Conservation (phyloP, 2,113 vertebrate genomes). For the Calyptomena viridis region DNA sequence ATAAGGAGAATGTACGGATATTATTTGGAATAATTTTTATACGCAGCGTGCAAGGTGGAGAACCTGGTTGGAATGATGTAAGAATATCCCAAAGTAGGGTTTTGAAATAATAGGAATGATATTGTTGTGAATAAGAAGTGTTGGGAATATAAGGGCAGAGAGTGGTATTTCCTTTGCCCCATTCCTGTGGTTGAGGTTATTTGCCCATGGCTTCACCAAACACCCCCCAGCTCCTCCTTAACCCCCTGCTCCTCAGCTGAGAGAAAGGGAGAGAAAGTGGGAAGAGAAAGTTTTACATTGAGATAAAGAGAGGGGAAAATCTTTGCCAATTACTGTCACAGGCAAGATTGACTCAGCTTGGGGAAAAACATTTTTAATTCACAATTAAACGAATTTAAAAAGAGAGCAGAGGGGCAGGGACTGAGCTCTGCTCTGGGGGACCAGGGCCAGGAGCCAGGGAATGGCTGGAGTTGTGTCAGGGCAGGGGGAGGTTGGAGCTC, state of each 20-base stretch:
- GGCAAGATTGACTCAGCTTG: not conserved
- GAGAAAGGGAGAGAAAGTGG: not conserved
- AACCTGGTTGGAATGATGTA: not conserved
- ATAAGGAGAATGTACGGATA: not conserved
- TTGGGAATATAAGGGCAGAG: not conserved
- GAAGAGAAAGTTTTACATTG: not conserved
- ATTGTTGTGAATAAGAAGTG: not conserved
- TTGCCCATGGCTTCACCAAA: too few relatives aligned
- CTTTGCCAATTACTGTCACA: not conserved
- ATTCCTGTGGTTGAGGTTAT: not conserved
- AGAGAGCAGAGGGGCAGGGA: not conserved
- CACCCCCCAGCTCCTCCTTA: accelerated
- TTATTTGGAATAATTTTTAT: not conserved
- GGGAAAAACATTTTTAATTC: not conserved
- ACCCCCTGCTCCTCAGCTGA: not conserved
- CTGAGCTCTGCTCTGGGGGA: not conserved
- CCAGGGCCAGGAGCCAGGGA: not conserved
- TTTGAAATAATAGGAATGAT: not conserved
- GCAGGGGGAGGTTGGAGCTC: accelerated
- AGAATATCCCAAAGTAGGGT: not conserved
- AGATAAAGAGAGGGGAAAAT: not conserved
- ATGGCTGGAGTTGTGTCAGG: accelerated
- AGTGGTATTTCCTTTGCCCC: not conserved
- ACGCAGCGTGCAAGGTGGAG: not conserved
- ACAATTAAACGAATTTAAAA: not conserved